phyloP scores from a whole-genome alignment of 2,888 invertebrate genomes.

The Phengaris arion region DNA sequence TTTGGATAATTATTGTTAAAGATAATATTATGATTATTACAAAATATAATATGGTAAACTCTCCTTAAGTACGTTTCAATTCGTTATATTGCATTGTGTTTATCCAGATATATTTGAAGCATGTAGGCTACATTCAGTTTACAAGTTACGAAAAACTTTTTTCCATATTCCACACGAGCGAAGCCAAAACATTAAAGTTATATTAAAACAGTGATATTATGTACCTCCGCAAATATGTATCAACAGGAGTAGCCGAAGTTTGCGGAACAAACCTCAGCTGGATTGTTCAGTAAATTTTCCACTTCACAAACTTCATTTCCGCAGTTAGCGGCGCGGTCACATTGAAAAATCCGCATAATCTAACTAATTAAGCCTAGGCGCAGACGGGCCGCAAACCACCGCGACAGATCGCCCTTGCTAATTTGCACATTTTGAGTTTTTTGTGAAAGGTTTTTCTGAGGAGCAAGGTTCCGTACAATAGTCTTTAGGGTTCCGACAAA shows the following conservation, averaged over 20 bases:
- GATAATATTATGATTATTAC: no score
- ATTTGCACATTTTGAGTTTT: no score
- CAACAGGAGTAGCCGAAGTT: background rate
- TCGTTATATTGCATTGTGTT: no score
- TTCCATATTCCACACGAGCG: background rate
- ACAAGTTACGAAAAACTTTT: background rate
- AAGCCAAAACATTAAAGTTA: background rate
- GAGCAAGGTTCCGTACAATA: no score
- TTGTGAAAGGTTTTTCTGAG: no score
- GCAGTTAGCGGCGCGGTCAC: background rate
- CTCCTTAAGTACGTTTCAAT: no score
- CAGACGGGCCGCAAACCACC: background rate
- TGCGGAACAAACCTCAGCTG: background rate
- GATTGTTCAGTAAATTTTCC: constrained; percentile 19
- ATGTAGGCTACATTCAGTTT: background rate
- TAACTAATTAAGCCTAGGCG: background rate
- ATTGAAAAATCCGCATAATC: constrained; percentile 24
- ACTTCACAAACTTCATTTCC: constrained; percentile 14
- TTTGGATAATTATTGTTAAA: no score
- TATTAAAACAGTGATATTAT: background rate
- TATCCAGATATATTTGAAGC: no score
- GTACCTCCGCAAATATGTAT: background rate
- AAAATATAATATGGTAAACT: no score
- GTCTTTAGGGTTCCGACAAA: no score
- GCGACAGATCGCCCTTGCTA: background rate